Evolutionary conservation across 1,140 invertebrate genomes (phyloP).

Genomic region (Panonychus citri): DNA sequence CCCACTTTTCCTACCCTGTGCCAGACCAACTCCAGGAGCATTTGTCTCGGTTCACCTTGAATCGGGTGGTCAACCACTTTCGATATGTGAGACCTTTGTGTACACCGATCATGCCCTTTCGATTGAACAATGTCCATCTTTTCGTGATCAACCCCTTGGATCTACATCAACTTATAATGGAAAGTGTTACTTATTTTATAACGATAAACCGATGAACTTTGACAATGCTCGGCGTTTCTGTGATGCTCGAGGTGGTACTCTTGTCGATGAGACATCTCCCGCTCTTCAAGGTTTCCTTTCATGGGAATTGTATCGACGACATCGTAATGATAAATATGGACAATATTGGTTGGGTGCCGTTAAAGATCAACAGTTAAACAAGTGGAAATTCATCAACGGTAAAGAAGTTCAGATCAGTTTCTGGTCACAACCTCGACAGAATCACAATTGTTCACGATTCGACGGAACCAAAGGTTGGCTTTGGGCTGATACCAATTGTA

Average conservation of each 20-base stretch:
- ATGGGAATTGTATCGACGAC: conserved; percentile 74
- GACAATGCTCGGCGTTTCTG: conserved; percentile 56
- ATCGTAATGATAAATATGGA: conserved; percentile 63
- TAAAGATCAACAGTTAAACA: conserved; percentile 45
- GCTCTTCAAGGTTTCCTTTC: conserved; percentile 78
- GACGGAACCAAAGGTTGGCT: conserved; percentile 81
- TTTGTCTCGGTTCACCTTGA: conserved; percentile 79
- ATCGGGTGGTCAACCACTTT: conserved; percentile 40
- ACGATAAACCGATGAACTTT: conserved; percentile 56
- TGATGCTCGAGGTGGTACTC: conserved; percentile 45
- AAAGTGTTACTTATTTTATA: conserved; percentile 88
- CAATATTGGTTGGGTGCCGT: conserved; percentile 87
- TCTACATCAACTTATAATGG: conserved; percentile 80
- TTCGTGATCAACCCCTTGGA: conserved; percentile 69
- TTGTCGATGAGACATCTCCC: conserved; percentile 79
- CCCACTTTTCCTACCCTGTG: conserved; percentile 71
- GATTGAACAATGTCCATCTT: conserved; percentile 74
- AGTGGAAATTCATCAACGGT: conserved; percentile 67
- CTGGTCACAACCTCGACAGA: conserved; percentile 62
- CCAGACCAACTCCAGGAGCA: conserved; percentile 78
- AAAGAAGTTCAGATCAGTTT: conserved; percentile 67
- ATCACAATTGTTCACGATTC: conserved; percentile 64
- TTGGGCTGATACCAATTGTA: conserved; percentile 78
- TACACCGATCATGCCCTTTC: conserved; percentile 81
- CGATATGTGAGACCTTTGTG: conserved; percentile 83